Evolutionary conservation across 2,797 vertebrate genomes (phyloP).

Genomic region (Chelidonichthys spinosus): DNA sequence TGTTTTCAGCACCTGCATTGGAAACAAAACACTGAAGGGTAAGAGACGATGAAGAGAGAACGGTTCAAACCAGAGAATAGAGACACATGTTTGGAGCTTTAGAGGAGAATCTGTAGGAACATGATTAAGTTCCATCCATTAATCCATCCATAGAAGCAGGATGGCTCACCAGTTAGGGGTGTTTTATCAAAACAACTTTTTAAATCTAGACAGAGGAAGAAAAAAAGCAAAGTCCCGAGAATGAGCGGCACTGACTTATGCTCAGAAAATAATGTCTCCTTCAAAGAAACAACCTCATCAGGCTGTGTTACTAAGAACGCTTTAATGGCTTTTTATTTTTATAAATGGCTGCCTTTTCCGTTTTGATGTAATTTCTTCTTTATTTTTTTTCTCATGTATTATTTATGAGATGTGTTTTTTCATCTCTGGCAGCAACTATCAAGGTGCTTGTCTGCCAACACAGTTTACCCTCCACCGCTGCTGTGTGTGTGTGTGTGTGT

Average conservation of each 20-base stretch:
- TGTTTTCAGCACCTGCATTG: neutral
- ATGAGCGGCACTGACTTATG: neutral
- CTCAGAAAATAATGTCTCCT: neutral
- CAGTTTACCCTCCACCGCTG: neutral
- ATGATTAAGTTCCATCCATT: too few species aligned
- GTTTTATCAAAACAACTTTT: neutral
- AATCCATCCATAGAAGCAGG: too few species aligned
- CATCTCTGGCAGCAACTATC: neutral
- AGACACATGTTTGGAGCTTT: neutral
- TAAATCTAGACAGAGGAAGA: neutral
- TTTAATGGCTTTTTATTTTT: too few species aligned
- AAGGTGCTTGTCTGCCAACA: neutral
- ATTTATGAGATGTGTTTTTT: neutral
- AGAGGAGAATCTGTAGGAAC: constrained; percentile 12
- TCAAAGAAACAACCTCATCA: too few species aligned
- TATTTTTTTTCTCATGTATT: neutral
- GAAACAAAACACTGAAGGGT: neutral
- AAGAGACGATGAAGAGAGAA: neutral
- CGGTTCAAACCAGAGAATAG: neutral
- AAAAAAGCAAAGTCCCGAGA: neutral
- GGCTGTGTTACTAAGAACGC: too few species aligned
- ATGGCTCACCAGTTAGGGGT: too few species aligned
- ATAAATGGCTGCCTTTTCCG: neutral
- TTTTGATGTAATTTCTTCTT: neutral
- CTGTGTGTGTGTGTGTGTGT: neutral